Evolutionary conservation across 2,113 vertebrate species (phyloP), one percentile per base, ranked within the genome.

Genomic region (Elephantulus edwardii): DNA sequence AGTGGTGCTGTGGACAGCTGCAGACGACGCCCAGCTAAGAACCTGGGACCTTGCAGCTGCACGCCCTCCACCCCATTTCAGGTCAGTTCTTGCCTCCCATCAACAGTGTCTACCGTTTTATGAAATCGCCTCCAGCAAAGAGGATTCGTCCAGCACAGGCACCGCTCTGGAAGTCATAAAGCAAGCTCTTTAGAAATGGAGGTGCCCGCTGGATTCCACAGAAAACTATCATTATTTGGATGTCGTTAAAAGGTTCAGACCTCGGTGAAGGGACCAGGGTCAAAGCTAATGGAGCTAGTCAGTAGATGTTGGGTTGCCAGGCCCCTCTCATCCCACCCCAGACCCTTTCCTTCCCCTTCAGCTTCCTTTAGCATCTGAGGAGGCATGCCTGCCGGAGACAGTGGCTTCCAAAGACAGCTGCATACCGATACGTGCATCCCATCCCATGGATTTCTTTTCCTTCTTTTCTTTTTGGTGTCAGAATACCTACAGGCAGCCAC

Each of bases 281-380:
- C 77, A n/a, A 22, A 10, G n/a, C 30, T 46, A 48, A 50, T 0
- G 2, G 48, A 3, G 12, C 0, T 7, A 5, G 48, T 1, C 26
- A 8, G 86, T 66, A 46, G 33, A 35, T 4, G 2, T 2, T 14
- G 58, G 20, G 38, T 13, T 22, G 20, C 38, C 10, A 30, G 16
- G 64, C 24, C 19, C 16, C 14, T 40, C 33, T 64, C 62, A 30
- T 20, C n/a, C 62, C 33, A 17, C 62, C 60, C 60, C 62, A 64
- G 62, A 64, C 33, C 30, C 62, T n/a, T 12, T 13, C 12, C 33
- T n/a, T n/a, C 33, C 33, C 62, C 17, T 17, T 11, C 30, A 17
- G 62, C 16, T 64, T 3, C 10, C 62, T 64, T 64, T 64, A n/a
- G 13, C 12, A 3, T 19, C 11, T 17, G 62, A n/a, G 30, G 35